Conservation (phyloP, 2,888 invertebrate species). For the Epinotia brunnichana region DNA sequence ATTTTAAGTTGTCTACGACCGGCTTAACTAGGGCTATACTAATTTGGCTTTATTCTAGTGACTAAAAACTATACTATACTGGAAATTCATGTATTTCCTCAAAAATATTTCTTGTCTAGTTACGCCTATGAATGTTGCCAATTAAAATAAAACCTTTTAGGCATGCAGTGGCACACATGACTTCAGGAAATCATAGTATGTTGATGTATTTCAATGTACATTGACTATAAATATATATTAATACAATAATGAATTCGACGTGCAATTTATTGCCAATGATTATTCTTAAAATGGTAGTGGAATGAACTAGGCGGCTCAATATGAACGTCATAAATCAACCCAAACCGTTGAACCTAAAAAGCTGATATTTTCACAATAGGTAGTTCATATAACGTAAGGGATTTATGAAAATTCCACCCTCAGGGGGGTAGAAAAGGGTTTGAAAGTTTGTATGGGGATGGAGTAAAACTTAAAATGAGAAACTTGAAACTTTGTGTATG, state of each 20-base stretch:
- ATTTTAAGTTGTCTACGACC: background rate
- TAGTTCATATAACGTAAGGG: no score
- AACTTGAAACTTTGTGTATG: no score
- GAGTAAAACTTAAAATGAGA: no score
- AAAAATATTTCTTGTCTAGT: background rate
- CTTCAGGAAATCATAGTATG: background rate
- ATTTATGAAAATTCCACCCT: no score
- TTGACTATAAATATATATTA: background rate
- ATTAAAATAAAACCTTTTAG: background rate
- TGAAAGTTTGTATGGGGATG: no score
- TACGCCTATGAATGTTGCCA: background rate
- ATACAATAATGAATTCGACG: background rate
- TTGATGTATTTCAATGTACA: background rate
- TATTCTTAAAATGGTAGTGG: background rate
- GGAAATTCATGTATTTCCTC: background rate
- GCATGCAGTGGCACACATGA: background rate
- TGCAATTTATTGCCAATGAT: background rate
- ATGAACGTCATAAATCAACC: no score
- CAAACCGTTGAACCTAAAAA: no score
- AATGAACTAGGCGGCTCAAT: background rate
- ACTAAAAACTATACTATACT: background rate
- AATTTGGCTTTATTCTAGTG: background rate
- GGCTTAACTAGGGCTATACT: constrained; percentile 9
- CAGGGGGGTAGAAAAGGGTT: no score
- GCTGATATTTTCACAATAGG: no score